These are phyloP conservation scores for Eudemis profundana DNA, from an alignment of 2,888 invertebrate species.

Conservation along the genomic window DNA sequence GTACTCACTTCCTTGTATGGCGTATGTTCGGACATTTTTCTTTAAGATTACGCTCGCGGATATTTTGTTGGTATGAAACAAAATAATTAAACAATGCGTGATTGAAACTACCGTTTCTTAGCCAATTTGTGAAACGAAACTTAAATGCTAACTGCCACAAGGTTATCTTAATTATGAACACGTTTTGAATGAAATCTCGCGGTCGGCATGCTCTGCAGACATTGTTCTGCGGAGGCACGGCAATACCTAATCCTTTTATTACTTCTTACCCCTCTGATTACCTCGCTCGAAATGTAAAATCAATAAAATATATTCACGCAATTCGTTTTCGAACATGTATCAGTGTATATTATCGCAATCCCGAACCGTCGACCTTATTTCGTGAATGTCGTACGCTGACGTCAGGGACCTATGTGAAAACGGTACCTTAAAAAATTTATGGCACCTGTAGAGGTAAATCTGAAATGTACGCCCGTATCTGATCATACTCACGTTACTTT, in stretches of 20 bases:
- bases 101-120: constrained; percentile 40
- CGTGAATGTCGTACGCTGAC: constrained; percentile 26
- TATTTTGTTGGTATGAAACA: not conserved
- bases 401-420: constrained; percentile 23
- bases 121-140: constrained; percentile 37
- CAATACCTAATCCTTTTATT: not conserved
- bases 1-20: constrained; percentile 18
- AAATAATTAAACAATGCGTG: constrained; percentile 26
- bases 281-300: constrained; percentile 19
- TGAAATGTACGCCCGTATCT: constrained; percentile 24
- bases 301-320: constrained; percentile 22
- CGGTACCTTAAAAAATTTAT: constrained; percentile 26
- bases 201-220: constrained; percentile 2
- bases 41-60: not conserved
- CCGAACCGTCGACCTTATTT: constrained; percentile 28
- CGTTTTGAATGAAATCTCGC: constrained; percentile 32
- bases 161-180: constrained; percentile 41
- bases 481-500: constrained; percentile 29
- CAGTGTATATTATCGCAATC: constrained; percentile 8
- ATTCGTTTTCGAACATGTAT: not conserved
- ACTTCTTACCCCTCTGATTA: not conserved
- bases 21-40: not conserved
- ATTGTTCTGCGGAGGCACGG: constrained; percentile 8
- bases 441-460: constrained; percentile 1
- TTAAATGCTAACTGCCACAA: constrained; percentile 36